Evolutionary conservation across 2,888 invertebrate genomes (phyloP).

Genomic region (Tyria jacobaeae): DNA sequence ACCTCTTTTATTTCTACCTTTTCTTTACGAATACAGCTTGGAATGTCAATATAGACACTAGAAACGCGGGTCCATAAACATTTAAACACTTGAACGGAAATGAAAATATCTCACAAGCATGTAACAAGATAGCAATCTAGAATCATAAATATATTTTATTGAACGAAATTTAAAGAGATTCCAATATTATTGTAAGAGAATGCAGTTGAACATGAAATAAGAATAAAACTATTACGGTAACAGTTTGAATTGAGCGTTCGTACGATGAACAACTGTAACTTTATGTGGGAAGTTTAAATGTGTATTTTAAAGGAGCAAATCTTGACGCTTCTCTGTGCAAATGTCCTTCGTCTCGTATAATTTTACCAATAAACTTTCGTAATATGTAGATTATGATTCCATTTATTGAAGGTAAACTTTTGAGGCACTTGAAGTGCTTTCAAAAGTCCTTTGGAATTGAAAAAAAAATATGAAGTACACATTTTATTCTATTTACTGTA

Average conservation of each 20-base stretch:
- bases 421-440: too few relatives aligned
- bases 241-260: conserved; percentile 63
- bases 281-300: conserved; percentile 67
- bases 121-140: conserved; percentile 38
- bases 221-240: conserved; percentile 81
- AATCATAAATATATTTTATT: conserved; percentile 61
- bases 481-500: not conserved
- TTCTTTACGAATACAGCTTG: not conserved
- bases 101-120: conserved; percentile 33
- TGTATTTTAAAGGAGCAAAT: conserved; percentile 52
- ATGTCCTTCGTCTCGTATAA: conserved; percentile 29
- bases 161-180: conserved; percentile 60
- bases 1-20: too few relatives aligned
- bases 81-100: conserved; percentile 28
- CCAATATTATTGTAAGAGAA: conserved; percentile 64
- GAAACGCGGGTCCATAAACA: not conserved
- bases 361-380: conserved; percentile 14
- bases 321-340: conserved; percentile 50
- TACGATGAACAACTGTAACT: conserved; percentile 68
- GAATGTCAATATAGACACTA: not conserved
- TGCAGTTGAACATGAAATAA: conserved; percentile 67
- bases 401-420: conserved; percentile 13
- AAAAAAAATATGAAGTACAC: not conserved
- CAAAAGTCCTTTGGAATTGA: too few relatives aligned
- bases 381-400: conserved; percentile 16